Conservation (phyloP, 64 coral and sea anemone genomes). For the Stylophora pistillata region DNA sequence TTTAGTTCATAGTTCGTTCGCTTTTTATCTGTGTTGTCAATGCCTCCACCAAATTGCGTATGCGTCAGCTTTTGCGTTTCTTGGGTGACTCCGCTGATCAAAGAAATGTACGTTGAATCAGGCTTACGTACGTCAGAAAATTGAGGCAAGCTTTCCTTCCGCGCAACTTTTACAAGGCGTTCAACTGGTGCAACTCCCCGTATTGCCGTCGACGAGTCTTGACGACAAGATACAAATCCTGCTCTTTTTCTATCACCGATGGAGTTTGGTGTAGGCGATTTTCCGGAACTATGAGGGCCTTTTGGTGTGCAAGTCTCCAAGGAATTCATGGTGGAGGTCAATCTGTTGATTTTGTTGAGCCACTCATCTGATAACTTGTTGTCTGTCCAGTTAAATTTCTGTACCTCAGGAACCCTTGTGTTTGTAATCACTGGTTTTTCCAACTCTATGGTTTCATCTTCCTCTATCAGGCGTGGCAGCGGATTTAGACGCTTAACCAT, state of each 20-base stretch:
- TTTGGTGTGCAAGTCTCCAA: background rate
- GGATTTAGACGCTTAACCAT: conserved; percentile 9
- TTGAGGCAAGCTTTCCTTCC: background rate
- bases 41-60: too few species aligned
- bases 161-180: background rate
- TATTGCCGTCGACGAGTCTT: background rate
- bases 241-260: background rate
- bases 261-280: background rate
- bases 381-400: conserved; percentile 16
- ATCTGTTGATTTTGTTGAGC: conserved; percentile 15
- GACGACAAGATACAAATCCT: background rate
- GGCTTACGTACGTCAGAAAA: conserved; percentile 4
- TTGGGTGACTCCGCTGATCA: conserved; percentile 33
- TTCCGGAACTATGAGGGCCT: background rate
- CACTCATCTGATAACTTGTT: conserved; percentile 10
- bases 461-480: background rate
- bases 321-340: conserved; percentile 1
- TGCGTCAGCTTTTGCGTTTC: background rate
- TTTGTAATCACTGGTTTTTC: background rate
- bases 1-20: background rate
- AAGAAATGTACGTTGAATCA: conserved; percentile 32
- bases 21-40: background rate
- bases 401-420: background rate
- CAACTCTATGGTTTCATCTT: background rate
- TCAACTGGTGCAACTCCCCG: background rate